Evolutionary conservation across 2,797 vertebrate species (phyloP), one percentile per base, ranked within the genome.

Genomic region (Momotus momota): DNA sequence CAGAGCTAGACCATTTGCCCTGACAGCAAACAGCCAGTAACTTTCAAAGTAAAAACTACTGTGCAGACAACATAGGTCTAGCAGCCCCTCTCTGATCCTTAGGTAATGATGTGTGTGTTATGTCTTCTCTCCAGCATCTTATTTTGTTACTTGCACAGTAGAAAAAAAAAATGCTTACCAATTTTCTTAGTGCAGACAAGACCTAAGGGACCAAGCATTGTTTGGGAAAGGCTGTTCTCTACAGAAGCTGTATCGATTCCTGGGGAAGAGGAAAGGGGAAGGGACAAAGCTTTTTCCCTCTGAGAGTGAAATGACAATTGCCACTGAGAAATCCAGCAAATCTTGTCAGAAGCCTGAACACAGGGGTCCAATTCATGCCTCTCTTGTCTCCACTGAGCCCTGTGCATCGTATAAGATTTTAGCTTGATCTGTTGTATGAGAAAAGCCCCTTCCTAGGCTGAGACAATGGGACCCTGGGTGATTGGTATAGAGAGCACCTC

Each of bases 261-360:
- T 41, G 51, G 80, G 72, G 80, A 41, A 96, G 82, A 90, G 80
- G 45, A 86, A 95, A 95, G 70, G 57, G 40, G 61, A 96, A 81
- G 74, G 95, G 72, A 96, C 79, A 97, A 90, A 96, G 94, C 93
- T 84, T 74, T 35, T 96, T 97, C 80, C 94, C 87, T 93, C 87
- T 72, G 94, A 96, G 93, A 95, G 31, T 70, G 70, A 95, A 95
- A 80, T 41, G 16, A 95, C 64, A 97, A 95, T 95, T 93, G 81
- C 79, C 64, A 78, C 72, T 78, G 94, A 97, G 91, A 96, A 96
- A 96, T 80, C 64, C 7, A 57, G 88, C 74, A 95, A 93, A 87
- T 86, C 78, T 96, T 79, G 64, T 94, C 70, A 87, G 72, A 92
- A 91, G 41, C 38, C 78, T 92, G 77, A 89, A 94, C 26, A 15